Evolutionary conservation across 2,888 invertebrate genomes (phyloP), one percentile per base, ranked within the genome.

Genomic region (Hofmannophila pseudospretella): DNA sequence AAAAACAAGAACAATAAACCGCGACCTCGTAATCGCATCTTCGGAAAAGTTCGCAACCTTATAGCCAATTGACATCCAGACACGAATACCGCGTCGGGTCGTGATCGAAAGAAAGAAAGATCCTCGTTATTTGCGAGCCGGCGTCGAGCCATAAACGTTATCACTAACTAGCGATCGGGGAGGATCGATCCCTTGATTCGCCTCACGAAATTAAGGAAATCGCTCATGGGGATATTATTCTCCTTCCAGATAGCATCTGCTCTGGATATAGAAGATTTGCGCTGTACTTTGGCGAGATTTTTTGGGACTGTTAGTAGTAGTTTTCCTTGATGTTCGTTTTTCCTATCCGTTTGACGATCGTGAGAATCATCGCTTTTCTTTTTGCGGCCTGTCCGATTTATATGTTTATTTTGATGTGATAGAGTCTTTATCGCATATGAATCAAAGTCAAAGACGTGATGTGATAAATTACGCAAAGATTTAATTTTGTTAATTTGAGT

Each of bases 171-270:
- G 77, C 79, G 73, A 86, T 86, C 85, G 57, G 76, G 84, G 79
- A 79, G 82, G 71, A 74, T 77, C 85, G 81, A 82, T 80, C 77
- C 73, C 70, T 67, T 73, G 79, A 84, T 84, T 82, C 76, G 73
- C 57, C 76, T 76, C 82, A 80, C 84, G 79, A 82, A 86, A 86
- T 86, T 86, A 86, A 86, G 84, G 80, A 80, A 85, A 85, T 82
- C 82, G 85, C 82, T 86, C 81, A 86, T 84, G 82, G 78, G 79
- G 77, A 79, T 86, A 86, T 86, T 82, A 85, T 80, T 80, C 81
- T 69, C 58, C 66, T 68, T 62, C 59, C 51, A 47, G 74, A 74
- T 72, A 72, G 49, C 67, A 73, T 73, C 73, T 65, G 60, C 49
- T 56, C 57, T 59, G 57, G 62, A 63, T 59, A 59, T 55, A 65